A percentile compares a stretch with the other conserved stretches of the same genome.
Conservation (phyloP, 2,113 vertebrate species). For the Salminus brasiliensis region DNA sequence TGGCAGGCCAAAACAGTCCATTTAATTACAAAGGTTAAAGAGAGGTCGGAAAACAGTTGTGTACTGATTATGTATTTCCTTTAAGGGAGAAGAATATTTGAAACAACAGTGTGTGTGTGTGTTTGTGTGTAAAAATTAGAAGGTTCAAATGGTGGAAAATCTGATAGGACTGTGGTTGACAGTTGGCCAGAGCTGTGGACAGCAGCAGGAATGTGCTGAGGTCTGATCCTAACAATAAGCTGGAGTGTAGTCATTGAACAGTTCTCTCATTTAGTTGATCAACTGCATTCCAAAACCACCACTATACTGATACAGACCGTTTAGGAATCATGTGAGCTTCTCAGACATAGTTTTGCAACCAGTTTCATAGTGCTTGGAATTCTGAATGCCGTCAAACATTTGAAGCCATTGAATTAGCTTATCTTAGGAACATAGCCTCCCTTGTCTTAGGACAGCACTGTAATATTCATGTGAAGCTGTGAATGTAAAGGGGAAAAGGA, state of each 20-base stretch:
- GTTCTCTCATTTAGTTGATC: neutral
- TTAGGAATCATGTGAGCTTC: neutral
- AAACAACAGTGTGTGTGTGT: too few relatives aligned
- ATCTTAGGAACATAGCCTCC: neutral
- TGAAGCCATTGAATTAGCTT: conserved; percentile 7
- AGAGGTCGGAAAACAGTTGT: too few relatives aligned
- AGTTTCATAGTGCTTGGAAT: neutral
- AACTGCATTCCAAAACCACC: neutral
- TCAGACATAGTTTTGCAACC: neutral
- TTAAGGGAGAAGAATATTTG: too few relatives aligned
- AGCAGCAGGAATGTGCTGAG: conserved; percentile 3
- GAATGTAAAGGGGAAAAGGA: conserved; percentile 12
- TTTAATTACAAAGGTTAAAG: too few relatives aligned
- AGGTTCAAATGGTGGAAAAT: neutral
- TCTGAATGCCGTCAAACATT: neutral
- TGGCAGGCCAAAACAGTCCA: too few relatives aligned
- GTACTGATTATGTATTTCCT: too few relatives aligned
- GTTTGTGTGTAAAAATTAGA: too few relatives aligned
- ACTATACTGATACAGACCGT: neutral
- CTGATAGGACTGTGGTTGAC: neutral
- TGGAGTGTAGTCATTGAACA: neutral
- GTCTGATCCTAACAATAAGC: conserved; percentile 7
- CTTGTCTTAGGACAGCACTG: conserved; percentile 2
- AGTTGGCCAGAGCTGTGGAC: neutral
- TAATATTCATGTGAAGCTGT: conserved; percentile 36